Evolutionary conservation across 2,113 vertebrate species (phyloP), one percentile per base, ranked within the genome.

Genomic region (Gobio gobio): DNA sequence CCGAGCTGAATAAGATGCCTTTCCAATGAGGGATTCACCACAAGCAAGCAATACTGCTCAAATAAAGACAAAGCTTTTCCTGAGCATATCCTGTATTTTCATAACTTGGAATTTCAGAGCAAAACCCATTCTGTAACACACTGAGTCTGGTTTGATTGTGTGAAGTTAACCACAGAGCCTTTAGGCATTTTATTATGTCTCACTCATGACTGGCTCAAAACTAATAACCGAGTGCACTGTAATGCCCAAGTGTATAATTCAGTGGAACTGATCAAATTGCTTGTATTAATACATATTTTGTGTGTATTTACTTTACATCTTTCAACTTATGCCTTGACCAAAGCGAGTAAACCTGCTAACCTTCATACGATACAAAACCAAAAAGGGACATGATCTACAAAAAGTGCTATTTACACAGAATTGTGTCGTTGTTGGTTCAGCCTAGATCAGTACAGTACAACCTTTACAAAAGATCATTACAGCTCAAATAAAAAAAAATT

Each of bases 1-100:
- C 82, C 29, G 0, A 74, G 61, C 43, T 76, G 74, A 76, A 66
- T 22, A 79, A 83, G 49, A 86, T 86, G 84, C 84, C 33, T 80
- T 86, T 86, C 58, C 84, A 64, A 20, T 82, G 74, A 87, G 66
- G n/a, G 79, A 85, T 73, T 72, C 64, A 78, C 83, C 78, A 82
- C 86, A 78, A 87, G 74, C 78, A 82, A 78, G 79, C 78, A 82
- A 78, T 73, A 68, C 72, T 54, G 10, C 5, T 14, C 73, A 83
- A 83, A 85, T 56, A 81, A 85, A 85, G 51, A 24, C 24, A n/a
- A 84, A 59, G 45, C n/a, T 13, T 80, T 61, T 40, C 61, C 61
- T 45, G 40, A 54, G 47, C 56, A 79, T 24, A 63, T 43, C 56
- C 77, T 80, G 43, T 64, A 49, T 49, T 66, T 81, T 33, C 10